phyloP scores from a whole-genome alignment of 1,140 invertebrate genomes.

The Trachelipus rathkii region DNA sequence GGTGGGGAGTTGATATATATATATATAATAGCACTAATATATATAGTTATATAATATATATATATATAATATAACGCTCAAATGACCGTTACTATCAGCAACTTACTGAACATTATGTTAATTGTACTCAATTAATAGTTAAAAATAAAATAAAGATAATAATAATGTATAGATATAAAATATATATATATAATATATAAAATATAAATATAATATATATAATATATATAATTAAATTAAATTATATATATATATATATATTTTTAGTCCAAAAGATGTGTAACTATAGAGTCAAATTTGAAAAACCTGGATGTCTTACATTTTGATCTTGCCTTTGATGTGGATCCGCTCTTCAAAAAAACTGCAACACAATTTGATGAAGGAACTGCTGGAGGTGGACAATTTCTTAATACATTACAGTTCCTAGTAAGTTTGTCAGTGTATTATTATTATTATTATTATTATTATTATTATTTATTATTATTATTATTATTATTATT shows the following conservation, averaged over 20 bases:
- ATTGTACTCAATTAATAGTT: conserved; percentile 63
- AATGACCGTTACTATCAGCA: conserved; percentile 51
- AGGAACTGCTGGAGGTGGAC: conserved; percentile 50
- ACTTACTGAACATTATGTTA: conserved; percentile 62
- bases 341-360: conserved; percentile 55
- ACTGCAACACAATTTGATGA: conserved; percentile 54
- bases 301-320: conserved; percentile 52
- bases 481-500: conserved; percentile 9
- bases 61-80: no score
- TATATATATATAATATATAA: no score
- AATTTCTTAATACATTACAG: conserved; percentile 51
- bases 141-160: no score
- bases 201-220: no score
- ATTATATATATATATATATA: no score
- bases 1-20: no score
- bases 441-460: no score
- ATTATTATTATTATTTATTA: no score
- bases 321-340: conserved; percentile 51
- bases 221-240: no score
- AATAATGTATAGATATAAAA: no score
- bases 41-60: no score
- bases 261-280: conserved; percentile 44
- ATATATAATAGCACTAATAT: no score
- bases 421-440: conserved; percentile 22
- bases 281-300: conserved; percentile 52